Percentiles rank a stretch among this genome's conserved stretches.
phyloP scores from a whole-genome alignment of 2,797 vertebrate species.

The Trichosurus vulpecula region DNA sequence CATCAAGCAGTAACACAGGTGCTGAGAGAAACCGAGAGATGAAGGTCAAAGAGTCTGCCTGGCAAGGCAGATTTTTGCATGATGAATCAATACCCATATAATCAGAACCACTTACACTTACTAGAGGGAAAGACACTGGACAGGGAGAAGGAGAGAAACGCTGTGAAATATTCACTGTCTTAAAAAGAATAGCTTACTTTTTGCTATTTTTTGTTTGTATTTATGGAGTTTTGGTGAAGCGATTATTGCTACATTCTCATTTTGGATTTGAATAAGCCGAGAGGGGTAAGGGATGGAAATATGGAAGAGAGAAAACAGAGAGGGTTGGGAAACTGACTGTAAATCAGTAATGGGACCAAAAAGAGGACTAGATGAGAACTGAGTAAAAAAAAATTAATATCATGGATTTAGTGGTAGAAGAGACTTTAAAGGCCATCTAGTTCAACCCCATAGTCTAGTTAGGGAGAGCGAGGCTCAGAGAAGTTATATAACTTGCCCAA shows the following conservation, averaged over 20 bases:
- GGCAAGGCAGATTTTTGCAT: constrained; percentile 15
- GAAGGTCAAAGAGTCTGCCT: constrained; percentile 40
- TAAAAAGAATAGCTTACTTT: not conserved
- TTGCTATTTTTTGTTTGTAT: not conserved
- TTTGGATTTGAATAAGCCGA: constrained; percentile 19
- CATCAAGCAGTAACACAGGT: constrained; percentile 62
- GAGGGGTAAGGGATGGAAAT: not conserved
- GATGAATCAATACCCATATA: constrained; percentile 23
- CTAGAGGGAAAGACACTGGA: constrained; percentile 15
- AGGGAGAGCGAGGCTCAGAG: not conserved
- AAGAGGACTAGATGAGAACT: not conserved
- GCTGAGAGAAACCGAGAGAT: constrained; percentile 38
- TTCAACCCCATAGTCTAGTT: not conserved
- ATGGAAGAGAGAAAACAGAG: not conserved
- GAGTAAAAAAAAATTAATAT: not conserved
- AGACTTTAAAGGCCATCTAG: not conserved
- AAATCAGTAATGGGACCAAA: not conserved
- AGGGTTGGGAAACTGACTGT: not conserved
- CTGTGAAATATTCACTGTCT: not conserved
- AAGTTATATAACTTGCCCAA: not conserved
- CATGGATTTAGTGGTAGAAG: not conserved
- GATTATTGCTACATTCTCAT: not conserved
- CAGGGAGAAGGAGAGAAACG: not conserved
- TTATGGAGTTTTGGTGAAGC: constrained; percentile 6
- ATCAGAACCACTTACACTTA: constrained; percentile 28